A percentile compares a stretch with the other conserved stretches of the same genome.
Evolutionary conservation across 2,888 invertebrate species (phyloP).

Genomic region (Choreutis nemorana): DNA sequence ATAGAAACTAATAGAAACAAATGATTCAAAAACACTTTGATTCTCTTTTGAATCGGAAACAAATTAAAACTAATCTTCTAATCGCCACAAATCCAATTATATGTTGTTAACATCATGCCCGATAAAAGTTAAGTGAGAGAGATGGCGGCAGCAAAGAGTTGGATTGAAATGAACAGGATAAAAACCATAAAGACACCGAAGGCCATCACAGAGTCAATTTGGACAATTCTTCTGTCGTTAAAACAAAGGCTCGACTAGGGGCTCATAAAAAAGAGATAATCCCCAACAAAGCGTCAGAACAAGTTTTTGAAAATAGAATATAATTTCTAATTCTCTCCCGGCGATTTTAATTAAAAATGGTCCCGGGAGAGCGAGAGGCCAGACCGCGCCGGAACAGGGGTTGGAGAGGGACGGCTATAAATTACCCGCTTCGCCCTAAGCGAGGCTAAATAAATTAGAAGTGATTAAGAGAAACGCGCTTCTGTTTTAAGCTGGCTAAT

Average conservation of each 20-base stretch:
- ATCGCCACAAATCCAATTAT: slow-evolving; percentile 8
- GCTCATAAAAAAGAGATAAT: slow-evolving; percentile 65
- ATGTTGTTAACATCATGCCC: slow-evolving; percentile 2
- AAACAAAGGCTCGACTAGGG: slow-evolving; percentile 57
- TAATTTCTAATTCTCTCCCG: slow-evolving; percentile 64
- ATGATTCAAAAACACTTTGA: no score
- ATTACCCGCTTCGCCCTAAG: slow-evolving; percentile 50
- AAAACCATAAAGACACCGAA: slow-evolving; percentile 34
- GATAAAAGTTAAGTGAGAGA: slow-evolving; percentile 1
- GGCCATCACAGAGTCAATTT: slow-evolving; percentile 43
- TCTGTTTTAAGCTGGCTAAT: slow-evolving; percentile 46
- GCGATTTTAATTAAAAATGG: slow-evolving; percentile 67
- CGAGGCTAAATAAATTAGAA: slow-evolving; percentile 65
- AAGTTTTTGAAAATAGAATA: slow-evolving; percentile 67
- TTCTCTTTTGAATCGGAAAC: no score
- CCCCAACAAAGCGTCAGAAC: slow-evolving; percentile 61
- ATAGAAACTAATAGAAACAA: no score
- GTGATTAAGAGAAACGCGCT: slow-evolving; percentile 63
- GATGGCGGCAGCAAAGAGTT: slow-evolving; percentile 23
- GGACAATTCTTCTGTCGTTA: slow-evolving; percentile 54
- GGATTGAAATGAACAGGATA: slow-evolving; percentile 50
- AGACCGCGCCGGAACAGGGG: slow-evolving; percentile 27
- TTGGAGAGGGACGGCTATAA: slow-evolving; percentile 53
- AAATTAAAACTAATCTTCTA: no score
- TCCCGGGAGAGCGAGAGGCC: slow-evolving; percentile 52